Evolutionary conservation across 2,888 invertebrate genomes (phyloP), one percentile per base, ranked within the genome.

Genomic region (Neoascia interrupta): DNA sequence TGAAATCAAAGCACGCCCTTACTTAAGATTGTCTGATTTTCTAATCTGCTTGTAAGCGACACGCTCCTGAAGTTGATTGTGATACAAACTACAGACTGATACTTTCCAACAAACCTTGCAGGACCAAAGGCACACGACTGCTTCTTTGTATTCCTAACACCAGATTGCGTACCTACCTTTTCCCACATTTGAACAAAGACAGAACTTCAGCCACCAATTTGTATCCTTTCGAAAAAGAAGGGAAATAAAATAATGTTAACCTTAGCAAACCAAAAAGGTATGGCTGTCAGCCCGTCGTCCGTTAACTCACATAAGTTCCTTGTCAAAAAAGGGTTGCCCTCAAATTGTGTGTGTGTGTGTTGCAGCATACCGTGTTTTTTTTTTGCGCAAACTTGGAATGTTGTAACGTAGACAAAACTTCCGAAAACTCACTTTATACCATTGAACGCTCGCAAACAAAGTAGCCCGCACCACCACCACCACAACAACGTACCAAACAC

Each of bases 351-450:
- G 11, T 49, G 43, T 21, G 49, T 39, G 39, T 60, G 39, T 66
- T 18, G 39, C 23, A 26, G 23, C 31, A 45, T 54, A 26, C 45
- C 15, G 19, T 28, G 13, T 43, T 26, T 28, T 18, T 36, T 41
- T 63, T 34, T 43, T 36, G 53, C 56, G 19, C 41, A 34, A 72
- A 72, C 79, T 72, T 79, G 79, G 73, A 79, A 79, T 79, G 72
- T 36, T 66, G 64, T 72, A 66, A 66, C 56, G 36, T 73, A 79
- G 72, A 73, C 79, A 72, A 79, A 73, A 79, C 79, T 79, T 79
- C 73, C 79, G 68, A 79, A 79, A 66, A 79, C 79, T 73, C 79
- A 79, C 73, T 72, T 79, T 73, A 68, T 79, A 79, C 79, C 66
- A 66, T 68, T 68, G 61, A 79, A 73, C 68, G 68, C 79, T 79